Evolutionary conservation across 2,113 vertebrate species (phyloP).

Genomic region (Etheostoma cragini): DNA sequence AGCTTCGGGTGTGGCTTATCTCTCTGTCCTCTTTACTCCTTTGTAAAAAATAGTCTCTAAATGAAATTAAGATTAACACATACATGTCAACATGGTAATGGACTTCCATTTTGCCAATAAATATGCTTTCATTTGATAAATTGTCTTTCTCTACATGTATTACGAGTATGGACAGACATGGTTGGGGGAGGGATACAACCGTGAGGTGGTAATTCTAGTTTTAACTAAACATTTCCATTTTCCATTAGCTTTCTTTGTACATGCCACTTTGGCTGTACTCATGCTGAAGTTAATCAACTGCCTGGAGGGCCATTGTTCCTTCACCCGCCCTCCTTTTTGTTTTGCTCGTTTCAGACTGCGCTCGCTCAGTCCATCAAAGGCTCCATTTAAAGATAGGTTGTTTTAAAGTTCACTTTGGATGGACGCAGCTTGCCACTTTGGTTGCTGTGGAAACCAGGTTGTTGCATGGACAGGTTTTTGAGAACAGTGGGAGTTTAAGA

Average conservation of each 20-base stretch:
- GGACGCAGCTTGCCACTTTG: conserved; percentile 68
- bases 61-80: no score
- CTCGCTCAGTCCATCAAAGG: conserved; percentile 59
- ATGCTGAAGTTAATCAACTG: conserved; percentile 62
- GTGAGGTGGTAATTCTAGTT: no score
- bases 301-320: conserved; percentile 40
- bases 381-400: conserved; percentile 70
- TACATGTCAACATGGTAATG: no score
- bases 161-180: no score
- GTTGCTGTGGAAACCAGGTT: conserved; percentile 82
- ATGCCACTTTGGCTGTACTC: conserved; percentile 46
- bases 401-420: conserved; percentile 71
- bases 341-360: conserved; percentile 7
- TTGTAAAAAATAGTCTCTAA: no score
- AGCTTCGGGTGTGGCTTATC: no score
- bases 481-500: conserved; percentile 61
- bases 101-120: no score
- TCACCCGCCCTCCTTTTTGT: conserved; percentile 31
- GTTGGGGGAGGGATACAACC: no score
- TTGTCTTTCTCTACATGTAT: no score
- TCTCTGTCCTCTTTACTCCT: no score
- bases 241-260: conserved; percentile 21
- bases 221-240: conserved; percentile 23
- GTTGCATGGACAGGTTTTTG: conserved; percentile 58
- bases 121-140: no score